Percentiles rank a stretch among this genome's conserved stretches.
Evolutionary conservation across 2,888 invertebrate genomes (phyloP).

Genomic region (Falcaria lacertinaria): DNA sequence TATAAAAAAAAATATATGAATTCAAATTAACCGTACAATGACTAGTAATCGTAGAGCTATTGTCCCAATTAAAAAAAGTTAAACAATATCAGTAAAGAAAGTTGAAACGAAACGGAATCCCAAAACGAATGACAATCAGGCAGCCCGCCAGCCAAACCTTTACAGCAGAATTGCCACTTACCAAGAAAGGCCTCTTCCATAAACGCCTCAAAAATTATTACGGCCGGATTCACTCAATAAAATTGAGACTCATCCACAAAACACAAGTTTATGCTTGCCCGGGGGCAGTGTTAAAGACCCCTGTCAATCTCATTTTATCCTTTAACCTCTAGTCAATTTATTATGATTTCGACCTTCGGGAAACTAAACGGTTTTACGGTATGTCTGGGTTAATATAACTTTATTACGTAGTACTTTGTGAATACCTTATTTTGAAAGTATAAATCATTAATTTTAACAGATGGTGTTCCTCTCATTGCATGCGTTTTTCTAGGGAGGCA

Average conservation of each 20-base stretch:
- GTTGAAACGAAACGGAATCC: conserved; percentile 11
- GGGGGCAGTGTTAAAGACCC: conserved; percentile 51
- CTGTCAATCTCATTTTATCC: conserved; percentile 63
- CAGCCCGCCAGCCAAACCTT: conserved; percentile 16
- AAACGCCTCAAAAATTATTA: conserved; percentile 47
- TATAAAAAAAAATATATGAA: no score
- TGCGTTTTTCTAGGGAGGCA: no score
- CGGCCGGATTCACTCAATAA: conserved; percentile 44
- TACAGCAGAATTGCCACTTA: conserved; percentile 17
- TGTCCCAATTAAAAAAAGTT: not conserved
- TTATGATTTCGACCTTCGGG: conserved; percentile 43
- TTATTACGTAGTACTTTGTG: no score
- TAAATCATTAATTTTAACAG: no score
- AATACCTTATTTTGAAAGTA: no score
- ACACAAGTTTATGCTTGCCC: conserved; percentile 49
- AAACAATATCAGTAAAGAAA: not conserved
- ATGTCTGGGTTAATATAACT: no score
- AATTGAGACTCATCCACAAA: conserved; percentile 51
- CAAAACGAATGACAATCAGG: conserved; percentile 15
- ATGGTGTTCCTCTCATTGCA: no score
- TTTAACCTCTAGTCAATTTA: conserved; percentile 62
- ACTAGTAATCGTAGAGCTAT: no score
- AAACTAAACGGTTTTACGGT: conserved; percentile 18
- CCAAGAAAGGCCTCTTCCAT: conserved; percentile 31
- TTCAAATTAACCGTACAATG: no score